These are phyloP conservation scores for Dascyllus trimaculatus DNA, from an alignment of 2,113 vertebrate species.

Conservation along the genomic window DNA sequence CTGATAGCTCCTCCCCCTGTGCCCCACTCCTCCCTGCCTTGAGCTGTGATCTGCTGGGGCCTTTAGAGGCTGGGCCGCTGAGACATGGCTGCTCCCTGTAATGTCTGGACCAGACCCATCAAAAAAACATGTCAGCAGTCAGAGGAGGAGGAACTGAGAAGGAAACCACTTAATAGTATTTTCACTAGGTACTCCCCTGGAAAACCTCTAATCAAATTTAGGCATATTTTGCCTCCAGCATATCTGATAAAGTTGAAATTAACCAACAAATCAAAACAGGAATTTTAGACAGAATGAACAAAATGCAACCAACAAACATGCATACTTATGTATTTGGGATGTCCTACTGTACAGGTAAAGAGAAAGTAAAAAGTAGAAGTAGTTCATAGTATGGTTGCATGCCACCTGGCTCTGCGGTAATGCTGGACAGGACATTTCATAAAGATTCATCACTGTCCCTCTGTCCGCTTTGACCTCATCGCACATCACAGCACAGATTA, in stretches of 20 bases:
- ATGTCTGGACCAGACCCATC: conserved; percentile 76
- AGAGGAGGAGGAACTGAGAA: conserved; percentile 60
- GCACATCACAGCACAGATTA: conserved; percentile 82
- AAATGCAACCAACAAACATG: conserved; percentile 21
- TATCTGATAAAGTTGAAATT: conserved; percentile 24
- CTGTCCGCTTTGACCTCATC: conserved; percentile 84
- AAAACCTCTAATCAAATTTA: conserved; percentile 52
- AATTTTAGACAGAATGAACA: conserved; percentile 26
- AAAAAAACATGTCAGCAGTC: conserved; percentile 67
- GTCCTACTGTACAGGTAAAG: not conserved
- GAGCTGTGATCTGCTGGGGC: conserved; percentile 83
- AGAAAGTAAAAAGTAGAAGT: conserved; percentile 31
- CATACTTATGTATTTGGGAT: not conserved
- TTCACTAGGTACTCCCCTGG: conserved; percentile 39
- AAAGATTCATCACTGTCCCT: conserved; percentile 83
- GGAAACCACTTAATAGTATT: conserved; percentile 65
- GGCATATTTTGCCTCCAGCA: conserved; percentile 38
- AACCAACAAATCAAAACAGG: conserved; percentile 16
- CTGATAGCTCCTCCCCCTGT: conserved; percentile 86
- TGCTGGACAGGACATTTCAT: conserved; percentile 78
- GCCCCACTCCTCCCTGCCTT: conserved; percentile 80
- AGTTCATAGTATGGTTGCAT: conserved; percentile 44
- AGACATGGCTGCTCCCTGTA: conserved; percentile 78
- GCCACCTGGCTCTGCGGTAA: conserved; percentile 65
- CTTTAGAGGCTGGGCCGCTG: conserved; percentile 77